phyloP scores from a whole-genome alignment of 2,113 vertebrate genomes.

The Clarias batrachus region DNA sequence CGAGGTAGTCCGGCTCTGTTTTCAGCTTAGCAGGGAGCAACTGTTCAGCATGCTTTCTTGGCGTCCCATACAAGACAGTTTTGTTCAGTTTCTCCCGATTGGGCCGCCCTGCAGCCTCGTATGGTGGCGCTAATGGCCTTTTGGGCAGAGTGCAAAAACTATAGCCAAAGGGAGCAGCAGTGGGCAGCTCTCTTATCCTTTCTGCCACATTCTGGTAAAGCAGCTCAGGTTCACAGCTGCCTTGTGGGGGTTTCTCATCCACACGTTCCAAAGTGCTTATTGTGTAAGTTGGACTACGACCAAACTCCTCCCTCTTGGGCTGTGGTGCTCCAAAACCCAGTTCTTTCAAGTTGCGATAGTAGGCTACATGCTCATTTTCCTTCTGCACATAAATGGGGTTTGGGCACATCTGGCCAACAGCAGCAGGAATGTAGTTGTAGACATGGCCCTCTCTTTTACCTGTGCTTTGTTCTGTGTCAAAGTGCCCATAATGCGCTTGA shows the following conservation, averaged over 20 bases:
- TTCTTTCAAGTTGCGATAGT: slow-evolving; percentile 91
- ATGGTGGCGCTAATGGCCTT: slow-evolving; percentile 88
- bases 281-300: slow-evolving; percentile 81
- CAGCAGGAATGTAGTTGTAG: slow-evolving; percentile 93
- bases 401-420: slow-evolving; percentile 95
- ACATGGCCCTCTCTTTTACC: slow-evolving; percentile 89
- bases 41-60: slow-evolving; percentile 89
- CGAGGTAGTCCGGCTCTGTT: slow-evolving; percentile 97
- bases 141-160: slow-evolving; percentile 99
- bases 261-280: slow-evolving; percentile 89
- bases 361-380: slow-evolving; percentile 87
- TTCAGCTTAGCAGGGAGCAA: slow-evolving; percentile 91
- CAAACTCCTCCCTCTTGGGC: slow-evolving; percentile 80
- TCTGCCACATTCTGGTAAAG: slow-evolving; percentile 94
- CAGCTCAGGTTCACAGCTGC: slow-evolving; percentile 80
- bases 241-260: slow-evolving; percentile 77
- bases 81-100: slow-evolving; percentile 93
- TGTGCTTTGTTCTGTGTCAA: slow-evolving; percentile 76
- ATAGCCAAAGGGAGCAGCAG: slow-evolving; percentile 82
- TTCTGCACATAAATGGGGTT: slow-evolving; percentile 99
- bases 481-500: slow-evolving; percentile 93
- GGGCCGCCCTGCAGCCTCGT: slow-evolving; percentile 83
- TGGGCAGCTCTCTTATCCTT: slow-evolving; percentile 86
- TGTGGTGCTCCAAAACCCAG: slow-evolving; percentile 84
- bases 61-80: slow-evolving; percentile 93